A percentile compares a stretch with the other conserved stretches of the same genome.
Conservation (phyloP, 2,113 vertebrate genomes). For the Emydura subglobosa region DNA sequence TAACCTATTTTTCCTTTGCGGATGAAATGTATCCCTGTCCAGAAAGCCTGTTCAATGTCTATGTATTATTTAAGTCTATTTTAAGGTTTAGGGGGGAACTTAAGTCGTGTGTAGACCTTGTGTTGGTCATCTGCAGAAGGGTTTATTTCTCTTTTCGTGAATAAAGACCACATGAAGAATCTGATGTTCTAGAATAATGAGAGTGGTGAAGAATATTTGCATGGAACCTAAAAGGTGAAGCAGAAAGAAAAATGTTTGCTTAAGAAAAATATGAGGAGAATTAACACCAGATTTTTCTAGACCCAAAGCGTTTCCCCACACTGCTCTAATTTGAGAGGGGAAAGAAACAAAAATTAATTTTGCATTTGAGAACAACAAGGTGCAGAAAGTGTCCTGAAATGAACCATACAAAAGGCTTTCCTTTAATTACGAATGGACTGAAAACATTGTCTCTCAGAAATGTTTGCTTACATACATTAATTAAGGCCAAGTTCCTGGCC, state of each 20-base stretch:
- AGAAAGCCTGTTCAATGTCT: not conserved
- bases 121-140: not conserved
- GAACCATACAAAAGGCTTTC: constrained; percentile 24
- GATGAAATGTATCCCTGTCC: not conserved
- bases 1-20: not conserved
- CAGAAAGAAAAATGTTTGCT: not conserved
- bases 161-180: not conserved
- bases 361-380: constrained; percentile 42
- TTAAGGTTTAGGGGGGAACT: not conserved
- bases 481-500: constrained; percentile 32
- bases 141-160: not conserved
- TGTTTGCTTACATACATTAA: constrained; percentile 32
- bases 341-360: constrained; percentile 49
- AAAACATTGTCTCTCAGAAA: constrained; percentile 37
- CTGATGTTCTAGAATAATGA: not conserved
- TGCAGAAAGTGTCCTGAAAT: constrained; percentile 47
- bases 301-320: not conserved
- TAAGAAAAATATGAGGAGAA: constrained; percentile 10
- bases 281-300: constrained; percentile 48
- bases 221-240: not conserved
- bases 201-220: not conserved
- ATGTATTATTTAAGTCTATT: not conserved
- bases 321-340: constrained; percentile 13
- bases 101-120: not conserved
- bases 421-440: not conserved